Conservation (phyloP, 2,797 vertebrate species). For the Gadopsis bispinosus region DNA sequence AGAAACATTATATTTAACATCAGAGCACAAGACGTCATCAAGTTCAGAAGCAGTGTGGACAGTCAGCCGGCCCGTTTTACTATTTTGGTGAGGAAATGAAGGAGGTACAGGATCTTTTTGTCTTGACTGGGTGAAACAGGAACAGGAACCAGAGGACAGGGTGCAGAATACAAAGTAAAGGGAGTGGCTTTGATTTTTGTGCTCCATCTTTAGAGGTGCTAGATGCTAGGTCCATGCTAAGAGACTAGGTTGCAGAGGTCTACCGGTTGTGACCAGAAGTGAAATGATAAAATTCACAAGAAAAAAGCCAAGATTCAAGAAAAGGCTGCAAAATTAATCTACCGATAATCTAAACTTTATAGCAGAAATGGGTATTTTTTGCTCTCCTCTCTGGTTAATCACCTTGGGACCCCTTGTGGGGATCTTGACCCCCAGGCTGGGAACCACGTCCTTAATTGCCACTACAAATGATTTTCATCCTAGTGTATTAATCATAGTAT, state of each 20-base stretch:
- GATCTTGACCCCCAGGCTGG: no score
- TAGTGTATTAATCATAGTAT: neutral
- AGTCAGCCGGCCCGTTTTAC: slow-evolving; percentile 36
- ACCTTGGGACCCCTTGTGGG: neutral
- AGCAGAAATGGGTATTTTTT: neutral
- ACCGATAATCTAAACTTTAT: neutral
- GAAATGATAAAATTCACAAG: neutral
- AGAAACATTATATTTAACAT: slow-evolving; percentile 33
- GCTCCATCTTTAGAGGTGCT: slow-evolving; percentile 34
- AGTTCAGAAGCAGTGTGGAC: slow-evolving; percentile 40
- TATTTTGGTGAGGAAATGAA: slow-evolving; percentile 70
- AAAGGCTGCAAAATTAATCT: neutral
- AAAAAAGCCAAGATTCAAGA: neutral
- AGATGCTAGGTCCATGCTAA: slow-evolving; percentile 23
- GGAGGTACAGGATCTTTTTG: slow-evolving; percentile 66
- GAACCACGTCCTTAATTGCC: neutral
- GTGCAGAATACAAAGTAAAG: slow-evolving; percentile 64
- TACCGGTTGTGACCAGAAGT: neutral
- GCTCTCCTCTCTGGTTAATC: neutral
- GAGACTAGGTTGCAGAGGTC: neutral
- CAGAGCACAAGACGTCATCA: slow-evolving; percentile 13
- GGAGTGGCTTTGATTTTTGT: slow-evolving; percentile 48
- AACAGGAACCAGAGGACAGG: slow-evolving; percentile 69
- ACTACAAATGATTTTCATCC: neutral
- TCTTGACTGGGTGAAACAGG: slow-evolving; percentile 62